Conservation (phyloP, 2,888 invertebrate genomes). For the Scaptodrosophila latifasciaeformis region DNA sequence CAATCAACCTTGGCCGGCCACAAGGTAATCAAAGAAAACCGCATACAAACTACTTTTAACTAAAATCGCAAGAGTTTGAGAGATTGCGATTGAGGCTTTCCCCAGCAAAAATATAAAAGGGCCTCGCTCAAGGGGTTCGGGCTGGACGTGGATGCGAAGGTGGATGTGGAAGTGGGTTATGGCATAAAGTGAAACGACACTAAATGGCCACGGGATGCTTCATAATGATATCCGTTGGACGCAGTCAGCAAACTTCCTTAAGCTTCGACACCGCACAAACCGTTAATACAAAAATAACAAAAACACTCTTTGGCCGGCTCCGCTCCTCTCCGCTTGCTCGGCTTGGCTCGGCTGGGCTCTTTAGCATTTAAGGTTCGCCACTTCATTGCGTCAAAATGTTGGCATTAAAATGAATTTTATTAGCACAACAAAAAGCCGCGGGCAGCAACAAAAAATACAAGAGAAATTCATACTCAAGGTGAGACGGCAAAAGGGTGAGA, state of each 20-base stretch:
- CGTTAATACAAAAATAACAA: constrained; percentile 7
- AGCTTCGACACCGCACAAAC: constrained; percentile 8
- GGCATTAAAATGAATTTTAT: constrained; percentile 8
- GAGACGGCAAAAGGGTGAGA: neutral
- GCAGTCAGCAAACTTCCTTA: constrained; percentile 27
- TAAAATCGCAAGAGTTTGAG: neutral
- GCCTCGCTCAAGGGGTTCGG: too few species aligned
- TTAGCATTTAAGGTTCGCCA: constrained; percentile 7
- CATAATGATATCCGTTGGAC: constrained; percentile 35
- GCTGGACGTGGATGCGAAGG: too few species aligned
- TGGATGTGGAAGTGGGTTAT: neutral
- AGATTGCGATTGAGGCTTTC: neutral
- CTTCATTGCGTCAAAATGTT: neutral
- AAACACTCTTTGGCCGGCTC: neutral
- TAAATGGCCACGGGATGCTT: constrained; percentile 29
- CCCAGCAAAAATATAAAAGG: too few species aligned
- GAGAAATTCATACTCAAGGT: too few species aligned
- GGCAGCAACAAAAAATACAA: too few species aligned
- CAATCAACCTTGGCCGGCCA: neutral
- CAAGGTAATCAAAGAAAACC: constrained; percentile 10
- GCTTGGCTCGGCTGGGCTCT: too few species aligned
- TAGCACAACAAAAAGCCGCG: neutral
- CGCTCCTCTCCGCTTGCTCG: constrained; percentile 7
- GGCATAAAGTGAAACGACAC: neutral
- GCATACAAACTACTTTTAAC: constrained; percentile 6